Conservation (phyloP, 2,888 invertebrate species). For the Agapostemon virescens region DNA sequence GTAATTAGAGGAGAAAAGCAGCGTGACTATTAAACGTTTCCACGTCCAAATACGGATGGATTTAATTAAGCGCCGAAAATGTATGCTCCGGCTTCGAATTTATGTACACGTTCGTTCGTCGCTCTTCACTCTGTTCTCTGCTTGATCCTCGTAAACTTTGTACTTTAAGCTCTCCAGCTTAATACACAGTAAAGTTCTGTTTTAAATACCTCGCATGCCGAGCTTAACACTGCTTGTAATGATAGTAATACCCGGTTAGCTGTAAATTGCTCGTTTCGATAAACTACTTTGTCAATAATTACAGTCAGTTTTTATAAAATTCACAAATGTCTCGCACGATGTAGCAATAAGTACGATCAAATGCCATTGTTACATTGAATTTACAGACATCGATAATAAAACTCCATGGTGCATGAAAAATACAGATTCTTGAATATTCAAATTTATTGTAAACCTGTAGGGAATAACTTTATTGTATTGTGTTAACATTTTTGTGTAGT, state of each 20-base stretch:
- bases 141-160: constrained; percentile 17
- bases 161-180: constrained; percentile 4
- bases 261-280: not conserved
- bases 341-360: too few relatives aligned
- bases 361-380: too few relatives aligned
- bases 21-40: constrained; percentile 37
- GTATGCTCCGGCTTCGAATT: constrained; percentile 10
- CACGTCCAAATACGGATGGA: constrained; percentile 22
- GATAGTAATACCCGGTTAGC: not conserved
- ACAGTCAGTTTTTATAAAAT: not conserved
- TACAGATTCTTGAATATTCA: too few relatives aligned
- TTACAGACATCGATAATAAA: too few relatives aligned
- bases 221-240: not conserved
- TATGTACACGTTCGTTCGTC: constrained; percentile 18
- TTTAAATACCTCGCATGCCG: not conserved
- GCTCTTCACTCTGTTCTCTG: not conserved
- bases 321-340: too few relatives aligned
- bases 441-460: too few relatives aligned
- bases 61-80: constrained; percentile 37
- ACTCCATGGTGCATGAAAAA: too few relatives aligned
- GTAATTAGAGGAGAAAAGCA: constrained; percentile 40
- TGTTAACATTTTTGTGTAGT: too few relatives aligned
- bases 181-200: not conserved
- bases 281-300: not conserved
- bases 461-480: too few relatives aligned